Conservation (phyloP, 2,113 vertebrate species). For the Oreochromis niloticus region DNA sequence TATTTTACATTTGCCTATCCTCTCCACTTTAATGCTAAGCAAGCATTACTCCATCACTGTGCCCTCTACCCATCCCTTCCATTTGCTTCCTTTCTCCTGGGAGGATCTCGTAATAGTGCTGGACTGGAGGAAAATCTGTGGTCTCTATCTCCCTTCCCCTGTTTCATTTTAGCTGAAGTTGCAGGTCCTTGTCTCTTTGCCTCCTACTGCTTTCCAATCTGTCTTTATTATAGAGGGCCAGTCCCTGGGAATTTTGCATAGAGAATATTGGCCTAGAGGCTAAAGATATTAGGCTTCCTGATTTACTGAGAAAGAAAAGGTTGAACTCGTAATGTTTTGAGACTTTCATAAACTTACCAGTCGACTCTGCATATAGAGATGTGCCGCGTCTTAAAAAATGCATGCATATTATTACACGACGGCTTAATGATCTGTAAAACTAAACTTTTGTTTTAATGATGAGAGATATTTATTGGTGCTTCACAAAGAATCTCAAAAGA, state of each 20-base stretch:
- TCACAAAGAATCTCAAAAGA: not conserved
- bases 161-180: slow-evolving; percentile 65
- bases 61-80: not conserved
- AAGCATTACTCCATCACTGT: not conserved
- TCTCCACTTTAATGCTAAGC: slow-evolving; percentile 19
- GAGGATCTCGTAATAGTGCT: slow-evolving; percentile 47
- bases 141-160: slow-evolving; percentile 29
- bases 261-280: slow-evolving; percentile 24
- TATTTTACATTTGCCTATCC: not conserved
- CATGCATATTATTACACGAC: slow-evolving; percentile 4
- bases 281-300: slow-evolving; percentile 39
- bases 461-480: slow-evolving; percentile 1
- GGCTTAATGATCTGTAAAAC: slow-evolving; percentile 34
- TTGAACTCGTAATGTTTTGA: slow-evolving; percentile 18
- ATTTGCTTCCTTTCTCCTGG: slow-evolving; percentile 23
- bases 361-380: not conserved
- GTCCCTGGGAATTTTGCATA: slow-evolving; percentile 39
- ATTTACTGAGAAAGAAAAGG: slow-evolving; percentile 18
- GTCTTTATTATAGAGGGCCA: slow-evolving; percentile 53
- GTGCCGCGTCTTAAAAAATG: not conserved
- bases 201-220: slow-evolving; percentile 65
- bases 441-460: slow-evolving; percentile 41
- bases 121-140: slow-evolving; percentile 40
- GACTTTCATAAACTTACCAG: slow-evolving; percentile 17
- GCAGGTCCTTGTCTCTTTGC: slow-evolving; percentile 61